phyloP scores from a whole-genome alignment of 2,888 invertebrate genomes.

The Crepidodera aurea region DNA sequence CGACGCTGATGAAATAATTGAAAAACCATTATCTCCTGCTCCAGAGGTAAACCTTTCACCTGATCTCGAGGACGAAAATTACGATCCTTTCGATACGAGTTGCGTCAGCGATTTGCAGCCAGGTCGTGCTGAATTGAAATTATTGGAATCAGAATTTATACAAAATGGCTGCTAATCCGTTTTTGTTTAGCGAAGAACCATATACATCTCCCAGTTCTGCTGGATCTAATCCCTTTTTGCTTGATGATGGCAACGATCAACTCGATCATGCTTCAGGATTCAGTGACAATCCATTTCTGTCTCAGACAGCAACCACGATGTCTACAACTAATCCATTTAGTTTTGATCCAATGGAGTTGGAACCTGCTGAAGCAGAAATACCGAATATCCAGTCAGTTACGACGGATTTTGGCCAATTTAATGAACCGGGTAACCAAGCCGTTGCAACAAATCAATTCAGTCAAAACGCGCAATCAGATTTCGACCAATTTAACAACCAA shows the following conservation, averaged over 20 bases:
- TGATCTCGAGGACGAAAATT: slow-evolving; percentile 63
- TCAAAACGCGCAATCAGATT: neutral
- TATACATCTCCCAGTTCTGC: slow-evolving; percentile 64
- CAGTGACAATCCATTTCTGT: slow-evolving; percentile 76
- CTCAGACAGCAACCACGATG: slow-evolving; percentile 49
- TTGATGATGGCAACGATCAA: slow-evolving; percentile 60
- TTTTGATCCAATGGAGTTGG: slow-evolving; percentile 60
- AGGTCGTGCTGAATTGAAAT: slow-evolving; percentile 78
- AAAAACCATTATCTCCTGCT: slow-evolving; percentile 59
- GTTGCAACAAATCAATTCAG: neutral
- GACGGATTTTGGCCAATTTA: neutral
- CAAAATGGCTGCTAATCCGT: slow-evolving; percentile 74
- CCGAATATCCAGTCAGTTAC: slow-evolving; percentile 10
- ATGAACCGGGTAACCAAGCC: neutral
- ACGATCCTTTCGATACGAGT: slow-evolving; percentile 87
- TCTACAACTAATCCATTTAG: slow-evolving; percentile 74
- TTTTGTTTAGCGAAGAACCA: slow-evolving; percentile 76
- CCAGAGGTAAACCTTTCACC: slow-evolving; percentile 55
- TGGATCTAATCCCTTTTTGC: slow-evolving; percentile 75
- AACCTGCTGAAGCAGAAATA: slow-evolving; percentile 52
- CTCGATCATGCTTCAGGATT: slow-evolving; percentile 46
- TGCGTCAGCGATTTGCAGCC: slow-evolving; percentile 78
- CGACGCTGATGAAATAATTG: slow-evolving; percentile 52
- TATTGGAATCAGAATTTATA: slow-evolving; percentile 78
- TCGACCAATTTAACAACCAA: neutral